phyloP scores from a whole-genome alignment of 2,797 vertebrate genomes.

The Adelosebastes latens region DNA sequence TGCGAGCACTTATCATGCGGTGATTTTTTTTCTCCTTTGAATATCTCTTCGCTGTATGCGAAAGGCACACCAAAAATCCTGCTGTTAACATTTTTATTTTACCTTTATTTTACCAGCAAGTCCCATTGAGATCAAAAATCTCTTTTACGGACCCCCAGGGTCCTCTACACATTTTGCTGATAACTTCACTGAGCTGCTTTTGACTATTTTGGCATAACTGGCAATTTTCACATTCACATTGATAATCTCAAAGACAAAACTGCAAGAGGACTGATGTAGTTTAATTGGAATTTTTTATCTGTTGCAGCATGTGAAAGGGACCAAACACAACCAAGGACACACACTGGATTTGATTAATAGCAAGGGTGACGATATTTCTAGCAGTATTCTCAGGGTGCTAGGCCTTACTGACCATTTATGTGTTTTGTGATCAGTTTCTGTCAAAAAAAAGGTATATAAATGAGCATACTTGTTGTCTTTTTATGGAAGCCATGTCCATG shows the following conservation, averaged over 20 bases:
- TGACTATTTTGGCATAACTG: background rate
- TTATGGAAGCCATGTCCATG: background rate
- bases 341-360: background rate
- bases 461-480: background rate
- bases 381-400: background rate
- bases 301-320: background rate
- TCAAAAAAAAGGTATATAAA: background rate
- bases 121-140: background rate
- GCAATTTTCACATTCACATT: background rate
- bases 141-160: background rate
- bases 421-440: background rate
- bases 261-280: background rate
- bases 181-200: background rate
- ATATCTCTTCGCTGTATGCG: background rate
- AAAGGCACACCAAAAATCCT: background rate
- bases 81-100: background rate
- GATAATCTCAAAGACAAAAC: background rate
- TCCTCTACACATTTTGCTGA: background rate
- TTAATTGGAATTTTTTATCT: background rate
- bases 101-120: background rate
- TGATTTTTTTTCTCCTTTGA: background rate
- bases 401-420: background rate
- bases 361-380: background rate
- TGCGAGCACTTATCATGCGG: background rate
- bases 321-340: background rate